Conservation (phyloP, 2,888 invertebrate genomes). For the Drosophila mulleri region DNA sequence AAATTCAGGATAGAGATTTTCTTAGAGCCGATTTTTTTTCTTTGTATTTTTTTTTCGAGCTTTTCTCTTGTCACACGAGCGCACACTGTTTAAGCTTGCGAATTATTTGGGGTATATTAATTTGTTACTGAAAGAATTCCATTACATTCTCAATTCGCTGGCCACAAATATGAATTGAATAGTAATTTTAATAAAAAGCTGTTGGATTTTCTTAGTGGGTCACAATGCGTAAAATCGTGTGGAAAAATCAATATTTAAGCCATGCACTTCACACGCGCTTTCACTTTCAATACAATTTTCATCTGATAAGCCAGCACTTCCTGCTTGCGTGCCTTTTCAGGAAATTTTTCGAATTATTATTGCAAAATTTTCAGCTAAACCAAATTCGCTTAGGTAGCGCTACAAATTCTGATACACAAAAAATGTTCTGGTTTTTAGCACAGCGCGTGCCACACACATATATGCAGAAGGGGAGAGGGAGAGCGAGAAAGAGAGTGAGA, state of each 20-base stretch:
- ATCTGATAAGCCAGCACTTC: slow-evolving; percentile 9
- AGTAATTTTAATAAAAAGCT: slow-evolving; percentile 13
- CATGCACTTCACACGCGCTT: slow-evolving; percentile 61
- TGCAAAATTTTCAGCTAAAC: slow-evolving; percentile 27
- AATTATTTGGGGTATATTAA: slow-evolving; percentile 10
- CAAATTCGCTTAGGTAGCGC: slow-evolving; percentile 27
- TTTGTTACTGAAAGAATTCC: slow-evolving; percentile 12
- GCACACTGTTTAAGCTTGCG: slow-evolving; percentile 19
- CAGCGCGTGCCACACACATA: slow-evolving; percentile 61
- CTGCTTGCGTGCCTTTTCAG: not conserved
- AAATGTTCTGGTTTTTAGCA: slow-evolving; percentile 63
- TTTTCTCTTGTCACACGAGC: slow-evolving; percentile 52
- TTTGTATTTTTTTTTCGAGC: slow-evolving; percentile 36
- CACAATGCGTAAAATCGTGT: slow-evolving; percentile 54
- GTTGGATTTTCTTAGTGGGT: slow-evolving; percentile 39
- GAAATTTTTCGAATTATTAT: slow-evolving; percentile 6
- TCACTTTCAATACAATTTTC: slow-evolving; percentile 62
- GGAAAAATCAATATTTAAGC: slow-evolving; percentile 74
- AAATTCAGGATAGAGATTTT: slow-evolving; percentile 81
- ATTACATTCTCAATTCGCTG: not conserved
- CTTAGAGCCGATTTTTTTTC: slow-evolving; percentile 60
- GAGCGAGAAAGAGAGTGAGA: slow-evolving; percentile 3
- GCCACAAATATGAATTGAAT: not conserved
- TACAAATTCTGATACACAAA: slow-evolving; percentile 75
- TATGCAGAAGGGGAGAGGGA: slow-evolving; percentile 23